phyloP scores from a whole-genome alignment of 2,888 invertebrate species.

The Drosophila glabriapex region DNA sequence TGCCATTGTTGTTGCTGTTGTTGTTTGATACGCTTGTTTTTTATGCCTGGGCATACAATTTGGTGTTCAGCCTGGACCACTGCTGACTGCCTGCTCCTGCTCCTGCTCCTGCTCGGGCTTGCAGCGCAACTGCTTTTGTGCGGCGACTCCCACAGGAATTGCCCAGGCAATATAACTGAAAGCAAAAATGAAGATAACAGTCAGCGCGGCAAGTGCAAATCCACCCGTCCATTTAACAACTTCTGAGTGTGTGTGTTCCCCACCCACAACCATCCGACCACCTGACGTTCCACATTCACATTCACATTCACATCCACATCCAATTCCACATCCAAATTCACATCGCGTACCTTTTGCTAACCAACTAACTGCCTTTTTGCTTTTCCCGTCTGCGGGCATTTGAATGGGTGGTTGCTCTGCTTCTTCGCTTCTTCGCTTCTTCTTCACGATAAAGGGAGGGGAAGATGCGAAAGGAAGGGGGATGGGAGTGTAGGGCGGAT shows the following conservation, averaged over 20 bases:
- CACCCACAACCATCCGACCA: constrained; percentile 25
- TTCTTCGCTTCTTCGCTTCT: neutral
- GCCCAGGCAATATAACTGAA: constrained; percentile 83
- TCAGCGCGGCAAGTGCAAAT: constrained; percentile 83
- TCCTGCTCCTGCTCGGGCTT: constrained; percentile 2
- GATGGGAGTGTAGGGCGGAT: neutral
- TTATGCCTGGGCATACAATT: constrained; percentile 67
- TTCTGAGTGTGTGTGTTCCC: constrained; percentile 36
- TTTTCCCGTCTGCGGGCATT: constrained; percentile 59
- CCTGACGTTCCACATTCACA: constrained; percentile 43
- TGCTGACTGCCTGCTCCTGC: neutral
- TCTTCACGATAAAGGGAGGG: neutral
- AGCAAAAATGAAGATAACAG: constrained; percentile 83
- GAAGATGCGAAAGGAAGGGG: neutral
- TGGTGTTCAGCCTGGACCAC: constrained; percentile 55
- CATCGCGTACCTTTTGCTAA: constrained; percentile 62
- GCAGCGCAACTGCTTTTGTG: constrained; percentile 20
- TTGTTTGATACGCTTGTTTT: constrained; percentile 78
- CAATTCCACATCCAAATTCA: constrained; percentile 19
- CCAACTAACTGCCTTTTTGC: constrained; percentile 80
- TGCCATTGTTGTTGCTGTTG: constrained; percentile 52
- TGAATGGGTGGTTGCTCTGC: constrained; percentile 26
- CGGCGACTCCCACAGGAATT: constrained; percentile 81
- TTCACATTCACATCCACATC: constrained; percentile 12
- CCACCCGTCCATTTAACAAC: constrained; percentile 84